A percentile compares a stretch with the other conserved stretches of the same genome.
phyloP scores from a whole-genome alignment of 2,113 vertebrate species.

The Anhinga anhinga region DNA sequence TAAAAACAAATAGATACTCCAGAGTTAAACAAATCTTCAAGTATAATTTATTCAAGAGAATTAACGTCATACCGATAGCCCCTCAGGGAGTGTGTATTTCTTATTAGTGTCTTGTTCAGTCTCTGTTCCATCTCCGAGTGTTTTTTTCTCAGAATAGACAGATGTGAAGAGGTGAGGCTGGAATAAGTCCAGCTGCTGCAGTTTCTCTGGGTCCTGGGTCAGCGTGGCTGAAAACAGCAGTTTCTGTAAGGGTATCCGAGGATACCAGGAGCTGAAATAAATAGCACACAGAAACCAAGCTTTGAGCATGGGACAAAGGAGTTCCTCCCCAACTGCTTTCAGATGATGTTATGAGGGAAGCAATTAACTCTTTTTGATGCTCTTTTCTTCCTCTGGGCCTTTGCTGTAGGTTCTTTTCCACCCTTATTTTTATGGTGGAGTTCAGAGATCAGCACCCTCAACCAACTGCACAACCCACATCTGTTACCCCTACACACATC shows the following conservation, averaged over 20 bases:
- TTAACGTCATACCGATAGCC: conserved; percentile 79
- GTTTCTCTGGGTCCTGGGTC: conserved; percentile 92
- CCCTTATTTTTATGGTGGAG: not conserved
- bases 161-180: conserved; percentile 90
- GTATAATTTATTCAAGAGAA: not conserved
- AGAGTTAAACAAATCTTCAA: not conserved
- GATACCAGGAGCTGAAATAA: conserved; percentile 76
- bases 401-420: not conserved
- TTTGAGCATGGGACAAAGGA: not conserved
- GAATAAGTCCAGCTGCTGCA: conserved; percentile 88
- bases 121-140: not conserved
- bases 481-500: not conserved
- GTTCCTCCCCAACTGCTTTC: not conserved
- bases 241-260: conserved; percentile 91
- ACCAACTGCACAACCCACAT: not conserved
- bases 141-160: not conserved
- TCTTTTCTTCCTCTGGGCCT: not conserved
- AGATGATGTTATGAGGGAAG: not conserved
- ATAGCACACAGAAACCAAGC: not conserved
- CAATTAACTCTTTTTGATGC: not conserved
- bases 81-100: conserved; percentile 83
- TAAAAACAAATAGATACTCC: not conserved
- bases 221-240: conserved; percentile 95
- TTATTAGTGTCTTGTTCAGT: not conserved
- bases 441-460: not conserved